Conservation (phyloP, 2,888 invertebrate genomes). For the Gryllus longicercus region DNA sequence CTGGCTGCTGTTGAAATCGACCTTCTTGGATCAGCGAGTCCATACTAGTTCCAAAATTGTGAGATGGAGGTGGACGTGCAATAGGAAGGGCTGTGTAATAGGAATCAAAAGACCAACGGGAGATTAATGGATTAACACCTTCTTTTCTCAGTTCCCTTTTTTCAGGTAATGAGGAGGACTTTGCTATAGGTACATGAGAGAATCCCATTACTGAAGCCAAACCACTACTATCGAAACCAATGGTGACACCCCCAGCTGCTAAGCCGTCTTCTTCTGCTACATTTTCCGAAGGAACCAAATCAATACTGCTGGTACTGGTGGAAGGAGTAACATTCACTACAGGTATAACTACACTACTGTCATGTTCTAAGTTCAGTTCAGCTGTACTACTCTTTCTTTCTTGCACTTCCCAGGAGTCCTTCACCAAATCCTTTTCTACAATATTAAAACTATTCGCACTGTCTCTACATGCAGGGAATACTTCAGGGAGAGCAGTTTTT, state of each 20-base stretch:
- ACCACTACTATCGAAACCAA: constrained; percentile 34
- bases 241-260: constrained; percentile 27
- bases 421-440: not conserved
- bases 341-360: not conserved
- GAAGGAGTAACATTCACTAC: not conserved
- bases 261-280: not conserved
- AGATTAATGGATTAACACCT: not conserved
- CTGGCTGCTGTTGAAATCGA: not conserved
- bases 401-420: not conserved
- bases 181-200: constrained; percentile 30
- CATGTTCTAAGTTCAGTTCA: not conserved
- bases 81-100: constrained; percentile 17
- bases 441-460: not conserved
- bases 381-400: not conserved
- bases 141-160: constrained; percentile 21
- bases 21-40: constrained; percentile 22
- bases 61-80: not conserved
- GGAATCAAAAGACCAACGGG: constrained; percentile 22
- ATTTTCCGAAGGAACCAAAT: not conserved
- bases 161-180: constrained; percentile 30
- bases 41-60: constrained; percentile 17
- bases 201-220: constrained; percentile 35
- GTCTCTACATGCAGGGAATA: not conserved
- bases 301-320: not conserved
- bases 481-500: not conserved